Conservation (phyloP, 2,113 vertebrate species). For the Holacanthus passer region DNA sequence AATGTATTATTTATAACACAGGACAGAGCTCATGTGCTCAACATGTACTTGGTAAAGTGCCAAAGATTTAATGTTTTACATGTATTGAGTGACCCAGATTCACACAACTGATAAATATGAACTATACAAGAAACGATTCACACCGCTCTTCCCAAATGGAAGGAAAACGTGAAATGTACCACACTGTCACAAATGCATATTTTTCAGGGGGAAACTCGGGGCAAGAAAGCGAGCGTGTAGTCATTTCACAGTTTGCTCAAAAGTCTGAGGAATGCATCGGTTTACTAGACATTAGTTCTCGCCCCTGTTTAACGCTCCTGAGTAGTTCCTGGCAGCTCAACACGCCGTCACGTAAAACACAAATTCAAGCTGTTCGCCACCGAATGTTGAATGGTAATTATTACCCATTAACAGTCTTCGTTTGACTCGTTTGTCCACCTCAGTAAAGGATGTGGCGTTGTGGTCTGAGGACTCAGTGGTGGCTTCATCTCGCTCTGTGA, state of each 20-base stretch:
- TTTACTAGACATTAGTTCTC: conserved; percentile 65
- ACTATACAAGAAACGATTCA: conserved; percentile 60
- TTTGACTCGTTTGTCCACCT: conserved; percentile 97
- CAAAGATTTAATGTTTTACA: conserved; percentile 39
- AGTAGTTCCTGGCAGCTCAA: conserved; percentile 57
- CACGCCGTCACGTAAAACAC: conserved; percentile 20
- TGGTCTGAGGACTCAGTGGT: conserved; percentile 85
- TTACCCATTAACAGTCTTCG: conserved; percentile 97
- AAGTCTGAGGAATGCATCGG: conserved; percentile 81
- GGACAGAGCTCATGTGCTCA: background rate
- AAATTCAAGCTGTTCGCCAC: conserved; percentile 3
- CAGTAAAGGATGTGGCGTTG: conserved; percentile 89
- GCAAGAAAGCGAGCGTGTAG: conserved; percentile 64
- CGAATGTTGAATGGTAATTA: conserved; percentile 7
- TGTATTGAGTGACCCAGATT: conserved; percentile 50
- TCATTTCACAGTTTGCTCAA: conserved; percentile 87
- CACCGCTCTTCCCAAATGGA: conserved; percentile 62
- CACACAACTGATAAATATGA: conserved; percentile 61
- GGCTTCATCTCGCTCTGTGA: conserved; percentile 89
- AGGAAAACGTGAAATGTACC: conserved; percentile 83
- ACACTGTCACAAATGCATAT: conserved; percentile 81
- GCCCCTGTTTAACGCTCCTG: conserved; percentile 39
- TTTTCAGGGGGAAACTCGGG: conserved; percentile 69
- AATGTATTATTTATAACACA: background rate
- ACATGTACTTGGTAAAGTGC: conserved; percentile 24